Conservation (phyloP, 2,113 vertebrate genomes). For the Fregetta grallaria region DNA sequence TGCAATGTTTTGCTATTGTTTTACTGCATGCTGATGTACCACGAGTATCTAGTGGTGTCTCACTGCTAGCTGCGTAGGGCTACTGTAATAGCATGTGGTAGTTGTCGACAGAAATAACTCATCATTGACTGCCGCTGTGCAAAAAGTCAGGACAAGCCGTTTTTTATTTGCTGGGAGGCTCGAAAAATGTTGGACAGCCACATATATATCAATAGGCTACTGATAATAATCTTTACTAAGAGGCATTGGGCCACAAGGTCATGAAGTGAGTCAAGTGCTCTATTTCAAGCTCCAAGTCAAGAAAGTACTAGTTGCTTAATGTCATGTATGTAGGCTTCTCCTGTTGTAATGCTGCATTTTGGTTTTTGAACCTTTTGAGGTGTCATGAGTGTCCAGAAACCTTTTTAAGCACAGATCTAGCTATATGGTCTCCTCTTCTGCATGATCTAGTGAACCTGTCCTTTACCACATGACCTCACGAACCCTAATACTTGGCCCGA, state of each 20-base stretch:
- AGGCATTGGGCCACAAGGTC: neutral
- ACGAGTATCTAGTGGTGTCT: neutral
- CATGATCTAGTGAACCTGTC: neutral
- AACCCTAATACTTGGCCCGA: neutral
- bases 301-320: neutral
- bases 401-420: neutral
- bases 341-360: neutral
- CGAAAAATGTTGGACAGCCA: neutral
- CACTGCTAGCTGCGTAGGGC: neutral
- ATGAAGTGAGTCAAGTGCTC: neutral
- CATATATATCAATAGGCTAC: neutral
- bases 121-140: neutral
- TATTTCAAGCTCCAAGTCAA: neutral
- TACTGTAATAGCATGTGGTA: neutral
- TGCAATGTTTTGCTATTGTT: neutral
- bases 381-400: neutral
- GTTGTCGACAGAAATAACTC: neutral
- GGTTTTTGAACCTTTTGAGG: neutral
- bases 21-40: neutral
- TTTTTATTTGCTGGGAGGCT: neutral
- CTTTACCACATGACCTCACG: neutral
- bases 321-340: neutral
- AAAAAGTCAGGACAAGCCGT: neutral
- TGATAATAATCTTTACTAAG: neutral
- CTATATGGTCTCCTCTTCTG: accelerated